Conservation (phyloP, 2,113 vertebrate genomes). For the Melanocharis versteri region DNA sequence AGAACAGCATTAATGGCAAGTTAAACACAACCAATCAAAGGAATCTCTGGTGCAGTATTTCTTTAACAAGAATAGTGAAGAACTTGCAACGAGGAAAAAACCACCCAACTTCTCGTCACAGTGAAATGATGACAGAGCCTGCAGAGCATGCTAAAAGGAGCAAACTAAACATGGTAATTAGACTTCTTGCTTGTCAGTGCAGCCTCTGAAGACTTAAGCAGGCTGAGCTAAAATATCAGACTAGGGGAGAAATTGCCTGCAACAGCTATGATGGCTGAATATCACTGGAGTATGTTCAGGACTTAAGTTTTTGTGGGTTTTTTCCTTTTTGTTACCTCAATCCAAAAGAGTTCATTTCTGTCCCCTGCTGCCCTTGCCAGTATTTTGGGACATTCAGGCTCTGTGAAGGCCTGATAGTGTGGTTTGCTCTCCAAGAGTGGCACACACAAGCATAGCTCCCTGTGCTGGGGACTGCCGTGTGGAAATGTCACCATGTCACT, state of each 20-base stretch:
- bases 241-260: background rate
- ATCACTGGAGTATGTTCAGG: background rate
- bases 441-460: accelerated
- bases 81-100: background rate
- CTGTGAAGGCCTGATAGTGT: accelerated
- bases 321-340: background rate
- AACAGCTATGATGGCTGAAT: background rate
- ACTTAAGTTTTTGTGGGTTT: background rate
- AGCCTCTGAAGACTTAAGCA: slow-evolving; percentile 35
- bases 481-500: background rate
- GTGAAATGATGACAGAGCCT: slow-evolving; percentile 43
- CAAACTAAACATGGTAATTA: slow-evolving; percentile 56
- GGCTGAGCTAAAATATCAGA: background rate
- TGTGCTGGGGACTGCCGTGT: accelerated
- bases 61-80: background rate
- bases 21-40: slow-evolving; percentile 42
- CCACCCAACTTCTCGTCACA: background rate
- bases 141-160: slow-evolving; percentile 44
- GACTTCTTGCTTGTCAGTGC: slow-evolving; percentile 35
- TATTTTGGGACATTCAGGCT: background rate
- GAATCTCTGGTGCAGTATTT: background rate
- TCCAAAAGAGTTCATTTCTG: background rate
- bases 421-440: background rate
- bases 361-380: accelerated
- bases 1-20: slow-evolving; percentile 4